Conservation (phyloP, 2,888 invertebrate species). For the Drosophila silvestris region DNA sequence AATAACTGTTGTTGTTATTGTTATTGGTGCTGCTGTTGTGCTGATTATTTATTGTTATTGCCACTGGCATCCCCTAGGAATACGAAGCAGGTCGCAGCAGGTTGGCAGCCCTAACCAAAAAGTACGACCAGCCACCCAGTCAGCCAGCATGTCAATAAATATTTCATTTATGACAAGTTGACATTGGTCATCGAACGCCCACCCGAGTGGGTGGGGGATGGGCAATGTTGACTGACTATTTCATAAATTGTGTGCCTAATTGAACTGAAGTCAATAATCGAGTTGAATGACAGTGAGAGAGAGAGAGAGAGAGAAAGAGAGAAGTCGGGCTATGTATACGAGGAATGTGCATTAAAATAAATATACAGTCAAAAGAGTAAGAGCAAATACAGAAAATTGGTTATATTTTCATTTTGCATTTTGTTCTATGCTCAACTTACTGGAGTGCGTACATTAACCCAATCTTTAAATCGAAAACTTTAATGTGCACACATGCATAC, state of each 20-base stretch:
- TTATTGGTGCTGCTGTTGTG: slow-evolving; percentile 14
- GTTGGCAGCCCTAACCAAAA: slow-evolving; percentile 27
- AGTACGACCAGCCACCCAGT: neutral
- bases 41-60: slow-evolving; percentile 62
- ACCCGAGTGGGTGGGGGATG: neutral
- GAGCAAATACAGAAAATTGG: no score
- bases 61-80: slow-evolving; percentile 25
- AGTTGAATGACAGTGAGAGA: neutral
- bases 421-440: slow-evolving; percentile 5
- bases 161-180: slow-evolving; percentile 70
- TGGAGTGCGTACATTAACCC: slow-evolving; percentile 35
- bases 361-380: neutral
- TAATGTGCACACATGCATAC: slow-evolving; percentile 1
- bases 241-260: slow-evolving; percentile 35
- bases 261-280: slow-evolving; percentile 28
- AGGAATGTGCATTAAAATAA: neutral
- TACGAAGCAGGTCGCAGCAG: slow-evolving; percentile 12
- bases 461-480: slow-evolving; percentile 31
- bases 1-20: slow-evolving; percentile 25
- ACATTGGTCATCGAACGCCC: slow-evolving; percentile 39
- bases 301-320: neutral
- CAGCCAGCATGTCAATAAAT: slow-evolving; percentile 60
- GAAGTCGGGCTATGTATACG: neutral
- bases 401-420: slow-evolving; percentile 4
- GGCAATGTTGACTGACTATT: slow-evolving; percentile 2